Evolutionary conservation across 2,113 vertebrate species (phyloP).

Genomic region (Hemichromis elongatus): DNA sequence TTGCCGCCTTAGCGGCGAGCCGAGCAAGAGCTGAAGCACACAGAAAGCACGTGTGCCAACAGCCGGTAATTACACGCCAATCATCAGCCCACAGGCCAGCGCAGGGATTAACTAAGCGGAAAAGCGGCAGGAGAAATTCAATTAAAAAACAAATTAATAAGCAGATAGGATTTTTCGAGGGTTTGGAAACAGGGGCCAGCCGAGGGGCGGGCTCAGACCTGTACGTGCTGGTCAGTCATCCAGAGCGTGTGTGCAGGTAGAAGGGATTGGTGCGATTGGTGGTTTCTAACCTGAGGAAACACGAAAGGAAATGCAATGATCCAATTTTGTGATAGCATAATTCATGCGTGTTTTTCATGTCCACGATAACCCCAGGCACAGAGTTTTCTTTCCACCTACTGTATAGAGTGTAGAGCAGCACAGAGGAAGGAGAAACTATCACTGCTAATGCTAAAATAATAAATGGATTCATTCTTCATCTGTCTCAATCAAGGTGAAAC

Average conservation of each 20-base stretch:
- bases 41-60: conserved; percentile 46
- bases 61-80: conserved; percentile 74
- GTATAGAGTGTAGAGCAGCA: not conserved
- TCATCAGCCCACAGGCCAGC: conserved; percentile 63
- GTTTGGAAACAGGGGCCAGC: not conserved
- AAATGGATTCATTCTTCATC: not conserved
- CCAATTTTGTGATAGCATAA: not conserved
- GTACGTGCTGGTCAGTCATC: not conserved
- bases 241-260: not conserved
- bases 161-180: conserved; percentile 3
- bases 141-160: conserved; percentile 71
- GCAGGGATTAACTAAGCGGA: conserved; percentile 66
- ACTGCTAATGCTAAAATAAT: not conserved
- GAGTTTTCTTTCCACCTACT: not conserved
- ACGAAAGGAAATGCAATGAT: not conserved
- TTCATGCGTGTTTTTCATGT: not conserved
- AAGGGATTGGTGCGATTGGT: not conserved
- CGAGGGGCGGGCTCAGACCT: not conserved
- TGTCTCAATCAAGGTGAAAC: not conserved
- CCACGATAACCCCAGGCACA: not conserved
- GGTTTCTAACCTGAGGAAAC: not conserved
- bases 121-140: conserved; percentile 69
- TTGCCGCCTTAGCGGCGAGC: not conserved
- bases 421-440: not conserved
- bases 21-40: conserved; percentile 14